phyloP scores from a whole-genome alignment of 2,888 invertebrate species.

The Atethmia centrago region DNA sequence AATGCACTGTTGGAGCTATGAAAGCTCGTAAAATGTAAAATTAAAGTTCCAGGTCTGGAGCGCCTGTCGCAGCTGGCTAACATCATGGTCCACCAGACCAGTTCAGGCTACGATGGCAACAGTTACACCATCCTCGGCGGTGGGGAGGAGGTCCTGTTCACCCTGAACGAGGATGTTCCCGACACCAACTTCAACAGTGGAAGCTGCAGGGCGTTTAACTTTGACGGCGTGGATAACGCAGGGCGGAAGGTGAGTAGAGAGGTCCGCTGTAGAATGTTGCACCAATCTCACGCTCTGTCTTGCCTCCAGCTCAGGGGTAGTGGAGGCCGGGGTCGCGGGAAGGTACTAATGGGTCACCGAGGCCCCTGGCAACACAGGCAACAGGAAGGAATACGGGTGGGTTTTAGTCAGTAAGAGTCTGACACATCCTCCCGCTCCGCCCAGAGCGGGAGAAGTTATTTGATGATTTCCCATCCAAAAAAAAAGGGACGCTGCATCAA shows the following conservation, averaged over 20 bases:
- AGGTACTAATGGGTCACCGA: too few relatives aligned
- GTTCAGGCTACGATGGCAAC: conserved; percentile 22
- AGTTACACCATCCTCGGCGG: conserved; percentile 23
- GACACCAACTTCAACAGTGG: conserved; percentile 1
- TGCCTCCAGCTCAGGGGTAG: not conserved
- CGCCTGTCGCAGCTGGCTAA: conserved; percentile 7
- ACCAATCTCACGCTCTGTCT: not conserved
- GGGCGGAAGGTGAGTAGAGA: conserved; percentile 27
- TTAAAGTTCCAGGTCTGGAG: conserved; percentile 29
- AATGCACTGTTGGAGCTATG: not conserved
- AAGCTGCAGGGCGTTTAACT: conserved; percentile 15
- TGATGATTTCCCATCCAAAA: too few relatives aligned
- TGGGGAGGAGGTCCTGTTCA: conserved; percentile 17
- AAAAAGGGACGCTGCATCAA: too few relatives aligned
- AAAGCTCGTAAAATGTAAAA: not conserved
- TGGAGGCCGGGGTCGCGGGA: not conserved
- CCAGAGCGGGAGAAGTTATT: too few relatives aligned
- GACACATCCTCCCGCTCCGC: too few relatives aligned
- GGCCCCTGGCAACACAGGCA: too few relatives aligned
- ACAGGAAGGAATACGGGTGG: too few relatives aligned
- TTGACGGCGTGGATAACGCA: conserved; percentile 33
- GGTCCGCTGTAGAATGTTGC: not conserved
- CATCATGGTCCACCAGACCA: conserved; percentile 24
- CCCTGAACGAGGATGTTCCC: conserved; percentile 30
- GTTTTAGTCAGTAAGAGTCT: too few relatives aligned